Base-by-base conservation (phyloP, 2,888 invertebrate genomes). In the Idaea biselata region DNA sequence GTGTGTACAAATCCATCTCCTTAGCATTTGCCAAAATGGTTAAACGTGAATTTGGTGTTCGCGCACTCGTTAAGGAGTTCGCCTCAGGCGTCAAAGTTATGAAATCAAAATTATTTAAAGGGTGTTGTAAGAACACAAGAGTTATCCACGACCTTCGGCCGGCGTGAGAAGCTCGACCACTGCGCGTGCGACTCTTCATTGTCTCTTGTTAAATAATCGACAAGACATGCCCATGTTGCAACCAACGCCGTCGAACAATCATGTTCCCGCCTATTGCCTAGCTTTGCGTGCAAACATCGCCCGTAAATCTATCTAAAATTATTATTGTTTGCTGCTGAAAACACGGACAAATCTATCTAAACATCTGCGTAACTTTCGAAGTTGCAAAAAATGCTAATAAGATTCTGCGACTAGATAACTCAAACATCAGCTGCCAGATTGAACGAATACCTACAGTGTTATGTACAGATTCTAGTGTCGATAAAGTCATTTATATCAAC, bases 171-270 rank as follows among this genome's bases (percentile, higher is more conserved):
- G 83, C 83, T 78, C 80, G 77, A 76, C 74, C 73, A 70, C 76
- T 44, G 75, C 80, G 82, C 86, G 87, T 88, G 87, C 83, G 88
- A 89, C 86, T 84, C 79, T 69, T 80, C 88, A 90, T 91, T 91
- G 91, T 92, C 87, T 87, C 80, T 80, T 74, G 83, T 86, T 87
- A 88, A 90, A 91, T 91, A 91, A 91, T 89, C 88, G 86, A 87
- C 88, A 87, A 86, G 86, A 82, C 68, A 80, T 77, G 78, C 80
- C 76, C 78, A 78, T 86, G 85, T 87, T 80, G 87, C 84, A 89
- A 88, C 72, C 72, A 67, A 79, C 72, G 68, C 68, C 72, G 69
- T 59, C 72, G 70, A 79, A 84, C 84, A 87, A 86, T 83, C 74
- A 79, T 82, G 78, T 83, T 80, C 77, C 71, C 69, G 58, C 18